Conservation (phyloP, 2,888 invertebrate species). For the Synergus japonicus region DNA sequence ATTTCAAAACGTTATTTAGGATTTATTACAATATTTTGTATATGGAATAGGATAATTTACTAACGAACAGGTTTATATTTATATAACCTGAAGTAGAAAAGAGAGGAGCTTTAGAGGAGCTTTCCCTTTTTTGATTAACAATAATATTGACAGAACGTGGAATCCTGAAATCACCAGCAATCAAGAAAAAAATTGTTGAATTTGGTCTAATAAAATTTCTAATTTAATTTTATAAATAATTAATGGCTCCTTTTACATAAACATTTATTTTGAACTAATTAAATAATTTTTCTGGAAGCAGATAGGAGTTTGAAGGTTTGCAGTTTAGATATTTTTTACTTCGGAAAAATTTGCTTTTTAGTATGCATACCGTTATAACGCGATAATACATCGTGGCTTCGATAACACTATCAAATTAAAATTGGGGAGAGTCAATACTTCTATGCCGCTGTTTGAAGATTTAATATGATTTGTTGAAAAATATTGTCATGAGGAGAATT, state of each 20-base stretch:
- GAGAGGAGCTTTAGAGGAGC: neutral
- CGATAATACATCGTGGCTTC: no score
- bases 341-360: neutral
- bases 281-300: neutral
- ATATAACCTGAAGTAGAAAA: neutral
- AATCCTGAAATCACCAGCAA: neutral
- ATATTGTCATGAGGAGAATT: neutral
- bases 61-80: neutral
- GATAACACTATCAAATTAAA: neutral
- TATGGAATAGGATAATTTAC: neutral
- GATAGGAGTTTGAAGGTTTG: neutral
- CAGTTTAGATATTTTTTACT: neutral
- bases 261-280: no score
- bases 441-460: neutral
- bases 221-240: neutral
- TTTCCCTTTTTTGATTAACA: neutral
- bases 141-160: neutral
- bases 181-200: no score
- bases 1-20: no score
- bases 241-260: no score
- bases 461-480: constrained; percentile 3
- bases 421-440: neutral
- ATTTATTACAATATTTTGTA: neutral
- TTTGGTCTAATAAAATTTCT: neutral
- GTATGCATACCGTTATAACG: neutral